phyloP scores from a whole-genome alignment of 2,113 vertebrate species.

The Dromas ardeola region DNA sequence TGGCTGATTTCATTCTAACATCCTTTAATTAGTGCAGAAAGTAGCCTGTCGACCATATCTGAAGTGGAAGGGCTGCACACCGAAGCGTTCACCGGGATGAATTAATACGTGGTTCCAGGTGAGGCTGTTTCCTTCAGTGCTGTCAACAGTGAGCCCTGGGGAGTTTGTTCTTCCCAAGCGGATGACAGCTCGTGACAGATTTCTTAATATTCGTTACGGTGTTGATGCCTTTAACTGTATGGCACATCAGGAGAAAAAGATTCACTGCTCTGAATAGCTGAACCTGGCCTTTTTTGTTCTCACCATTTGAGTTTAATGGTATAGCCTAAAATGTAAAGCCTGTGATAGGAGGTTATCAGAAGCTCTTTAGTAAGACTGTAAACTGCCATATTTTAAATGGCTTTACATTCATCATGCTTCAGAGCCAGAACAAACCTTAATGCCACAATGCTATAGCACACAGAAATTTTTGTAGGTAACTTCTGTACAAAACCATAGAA shows the following conservation, averaged over 20 bases:
- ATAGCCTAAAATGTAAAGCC: not conserved
- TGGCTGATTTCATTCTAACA: conserved; percentile 1
- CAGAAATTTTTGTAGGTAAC: not conserved
- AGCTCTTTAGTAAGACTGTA: not conserved
- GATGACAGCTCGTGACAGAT: conserved; percentile 17
- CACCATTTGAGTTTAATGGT: not conserved
- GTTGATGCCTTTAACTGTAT: not conserved
- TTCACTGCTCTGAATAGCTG: not conserved
- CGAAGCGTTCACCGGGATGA: not conserved
- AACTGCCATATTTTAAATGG: not conserved
- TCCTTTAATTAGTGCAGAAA: conserved; percentile 61
- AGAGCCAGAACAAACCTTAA: not conserved
- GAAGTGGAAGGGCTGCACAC: not conserved
- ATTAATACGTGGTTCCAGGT: conserved; percentile 35
- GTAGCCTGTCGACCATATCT: not conserved
- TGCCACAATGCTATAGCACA: not conserved
- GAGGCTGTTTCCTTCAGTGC: not conserved
- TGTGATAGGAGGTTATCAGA: not conserved
- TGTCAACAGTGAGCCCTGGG: not conserved
- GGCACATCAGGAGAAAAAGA: not conserved
- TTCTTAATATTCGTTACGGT: not conserved
- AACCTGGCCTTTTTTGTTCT: not conserved
- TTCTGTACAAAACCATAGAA: not conserved
- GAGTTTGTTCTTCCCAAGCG: not conserved
- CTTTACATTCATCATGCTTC: not conserved